Evolutionary conservation across 1,140 invertebrate species (phyloP), one percentile per base, ranked within the genome.

Genomic region (Lordiphosa clarofinis): DNA sequence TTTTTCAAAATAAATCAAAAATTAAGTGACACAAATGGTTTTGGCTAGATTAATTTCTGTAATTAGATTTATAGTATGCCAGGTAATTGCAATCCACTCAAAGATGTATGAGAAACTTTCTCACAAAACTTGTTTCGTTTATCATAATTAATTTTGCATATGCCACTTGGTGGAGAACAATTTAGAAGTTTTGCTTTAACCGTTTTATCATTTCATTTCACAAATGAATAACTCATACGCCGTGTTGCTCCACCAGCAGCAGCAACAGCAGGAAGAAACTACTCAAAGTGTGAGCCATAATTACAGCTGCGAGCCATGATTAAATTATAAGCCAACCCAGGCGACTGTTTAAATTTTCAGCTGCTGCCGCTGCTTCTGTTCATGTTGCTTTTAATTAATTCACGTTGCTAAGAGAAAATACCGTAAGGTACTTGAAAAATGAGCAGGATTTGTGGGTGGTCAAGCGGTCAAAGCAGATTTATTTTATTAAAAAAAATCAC

Each of bases 311-410:
- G 43, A 19, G 38, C n/a, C 38, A 55, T 81, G 61, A 79, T 75
- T 79, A 82, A 82, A 75, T 79, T 79, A 75, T 58, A 62, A 52
- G 42, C 40, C 35, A 56, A 36, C 47, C 33, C 15, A 21, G 10
- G 11, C 28, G 39, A 24, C 56, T 55, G 46, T 43, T 42, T 53
- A 61, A 56, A 53, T 62, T 63, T 62, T 35, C 33, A 52, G 3
- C 13, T 40, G 37, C 12, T 12, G n/a, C 65, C 48, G 61, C 61
- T 74, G 61, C 21, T 39, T 62, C 46, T 60, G 48, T n/a, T n/a
- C n/a, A 56, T 75, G 76, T 60, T 67, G 62, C 58, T 72, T 76
- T 81, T 81, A 81, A 82, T 82, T 81, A 72, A 82, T 82, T 72
- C 46, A 40, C 44, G 60, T 54, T 70, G 28, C 37, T 36, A 58